phyloP scores from a whole-genome alignment of 2,888 invertebrate species.

The Meteorus cinctellus region DNA sequence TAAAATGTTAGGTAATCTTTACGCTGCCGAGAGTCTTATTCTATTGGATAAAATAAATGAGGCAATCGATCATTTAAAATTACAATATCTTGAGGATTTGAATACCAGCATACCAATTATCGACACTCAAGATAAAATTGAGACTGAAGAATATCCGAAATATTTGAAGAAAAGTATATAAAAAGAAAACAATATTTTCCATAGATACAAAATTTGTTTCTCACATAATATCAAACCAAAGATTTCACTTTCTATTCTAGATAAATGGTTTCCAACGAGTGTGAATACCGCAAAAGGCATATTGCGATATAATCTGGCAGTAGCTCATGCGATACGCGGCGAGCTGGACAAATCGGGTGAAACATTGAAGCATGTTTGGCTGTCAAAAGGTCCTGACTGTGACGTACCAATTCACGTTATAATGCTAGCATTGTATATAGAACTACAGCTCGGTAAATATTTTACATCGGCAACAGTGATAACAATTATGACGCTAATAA shows the following conservation, averaged over 20 bases:
- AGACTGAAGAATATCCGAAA: conserved; percentile 69
- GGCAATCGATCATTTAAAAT: conserved; percentile 88
- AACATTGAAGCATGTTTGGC: conserved; percentile 76
- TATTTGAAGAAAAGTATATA: conserved; percentile 62
- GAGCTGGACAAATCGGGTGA: conserved; percentile 81
- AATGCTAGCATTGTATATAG: conserved; percentile 80
- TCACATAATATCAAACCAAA: neutral
- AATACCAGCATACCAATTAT: conserved; percentile 69
- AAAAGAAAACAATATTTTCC: neutral
- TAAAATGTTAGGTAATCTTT: conserved; percentile 88
- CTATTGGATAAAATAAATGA: conserved; percentile 87
- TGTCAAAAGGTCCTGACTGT: conserved; percentile 73
- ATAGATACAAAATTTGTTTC: conserved; percentile 21
- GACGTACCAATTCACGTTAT: conserved; percentile 79
- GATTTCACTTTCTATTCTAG: conserved; percentile 25
- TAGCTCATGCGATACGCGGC: conserved; percentile 83
- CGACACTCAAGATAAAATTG: conserved; percentile 68
- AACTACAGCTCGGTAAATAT: conserved; percentile 77
- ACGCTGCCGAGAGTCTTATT: conserved; percentile 91
- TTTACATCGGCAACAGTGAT: neutral
- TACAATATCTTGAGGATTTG: conserved; percentile 80
- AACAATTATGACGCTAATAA: neutral
- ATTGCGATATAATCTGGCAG: conserved; percentile 85
- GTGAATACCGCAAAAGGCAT: conserved; percentile 81
- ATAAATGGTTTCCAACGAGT: conserved; percentile 79